Base-by-base conservation (phyloP, 2,113 vertebrate genomes). In the Daubentonia madagascariensis region DNA sequence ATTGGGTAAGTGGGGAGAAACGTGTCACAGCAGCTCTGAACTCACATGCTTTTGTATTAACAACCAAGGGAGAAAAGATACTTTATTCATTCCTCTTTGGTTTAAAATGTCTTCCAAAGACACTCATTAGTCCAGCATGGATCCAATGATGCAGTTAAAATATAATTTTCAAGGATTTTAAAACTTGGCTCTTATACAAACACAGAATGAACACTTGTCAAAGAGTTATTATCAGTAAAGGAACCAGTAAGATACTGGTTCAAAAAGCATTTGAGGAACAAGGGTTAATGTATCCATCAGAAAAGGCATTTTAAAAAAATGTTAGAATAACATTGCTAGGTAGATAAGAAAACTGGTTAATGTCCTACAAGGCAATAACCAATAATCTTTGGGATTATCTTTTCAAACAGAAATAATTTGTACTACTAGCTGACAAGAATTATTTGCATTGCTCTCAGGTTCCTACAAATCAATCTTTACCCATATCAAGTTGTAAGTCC, bases 101-200 rank as follows among this genome's bases (percentile, higher is more conserved):
- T 80, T 94, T 63, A 73, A 73, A 94, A 84, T 84, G 57, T 84
- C n/a, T 94, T 94, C 45, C 93, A 94, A 20, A 89, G 30, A 84
- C 76, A 65, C 11, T 63, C 10, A 43, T 28, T 63, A 52, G 5
- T n/a, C 45, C 40, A 17, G 6, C 9, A 23, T 83, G 54, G 37
- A 75, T 65, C n/a, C 54, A 89, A 18, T 52, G 35, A 89, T 35
- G 6, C 25, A 94, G 43, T 45, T 63, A 52, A 81, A 61, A 72
- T 57, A 43, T 32, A 63, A 61, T 81, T 89, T 88, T 94, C 28
- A 61, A 73, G 20, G 13, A 72, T 73, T 63, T 94, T 16, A 75
- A 94, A 89, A 52, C 50, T 17, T 89, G 40, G 25, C 1, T 93
- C 35, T 76, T 61, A 63, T 23, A 61, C 7, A 72, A 52, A 91